Base-by-base conservation (phyloP, 2,888 invertebrate species). In the Tridacna gigas region DNA sequence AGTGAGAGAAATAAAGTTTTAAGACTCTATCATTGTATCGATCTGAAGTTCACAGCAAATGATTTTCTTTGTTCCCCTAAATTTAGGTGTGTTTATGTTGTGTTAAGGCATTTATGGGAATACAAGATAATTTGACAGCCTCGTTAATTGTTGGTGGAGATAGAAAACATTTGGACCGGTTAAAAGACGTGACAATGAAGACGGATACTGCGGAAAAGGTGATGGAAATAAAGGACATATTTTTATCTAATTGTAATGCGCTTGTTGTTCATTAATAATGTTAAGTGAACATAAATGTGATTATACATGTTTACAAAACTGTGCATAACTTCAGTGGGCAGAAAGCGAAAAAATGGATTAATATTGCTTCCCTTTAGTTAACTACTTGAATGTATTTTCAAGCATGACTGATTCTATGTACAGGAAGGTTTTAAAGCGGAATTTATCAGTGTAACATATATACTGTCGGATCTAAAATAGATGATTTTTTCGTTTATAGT, bases 1-100 rank as follows among this genome's bases (percentile, higher is more conserved):
- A 61, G 61, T 61, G 61, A 61, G 25, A n/a, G 25, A 61, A n/a
- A 61, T 61, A 22, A 61, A 61, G 61, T 61, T 61, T 61, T 61
- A 61, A 25, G 61, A 25, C 11, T 61, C 37, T 37, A 37, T 37
- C 37, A 37, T 37, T 37, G 37, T 37, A 37, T 37, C 37, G 37
- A 37, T 37, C 37, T 37, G 37, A 37, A 37, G 37, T 37, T 37
- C 37, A 37, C 37, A 37, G 37, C 37, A 37, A 37, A 37, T 37
- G 37, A 37, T 37, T 37, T 37, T 37, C 37, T 37, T 37, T 37
- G 37, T 37, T 37, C 37, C 37, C 37, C 37, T 37, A 37, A 37
- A 37, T 37, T 37, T 37, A 37, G 37, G 37, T 37, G 37, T 37
- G 37, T 37, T 37, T 37, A 37, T 37, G 37, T 2, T 37, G 37